Conservation (phyloP, 1,140 invertebrate species). For the Trichonephila clavata region DNA sequence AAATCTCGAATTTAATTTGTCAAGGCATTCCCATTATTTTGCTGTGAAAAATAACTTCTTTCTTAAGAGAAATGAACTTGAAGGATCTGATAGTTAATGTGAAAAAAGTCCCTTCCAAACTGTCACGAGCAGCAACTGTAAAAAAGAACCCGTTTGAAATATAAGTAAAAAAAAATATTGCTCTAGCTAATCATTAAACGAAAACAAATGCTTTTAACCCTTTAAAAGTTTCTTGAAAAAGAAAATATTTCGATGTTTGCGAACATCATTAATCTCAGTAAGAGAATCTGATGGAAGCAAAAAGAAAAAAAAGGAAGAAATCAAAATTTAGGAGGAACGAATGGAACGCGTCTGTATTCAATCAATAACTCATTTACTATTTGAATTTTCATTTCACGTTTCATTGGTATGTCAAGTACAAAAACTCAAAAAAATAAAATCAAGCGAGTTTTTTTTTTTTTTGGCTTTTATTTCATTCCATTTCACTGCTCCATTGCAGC, state of each 20-base stretch:
- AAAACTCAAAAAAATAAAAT: conserved; percentile 34
- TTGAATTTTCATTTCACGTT: conserved; percentile 66
- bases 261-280: conserved; percentile 37
- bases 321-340: conserved; percentile 39
- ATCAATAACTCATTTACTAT: conserved; percentile 65
- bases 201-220: conserved; percentile 50
- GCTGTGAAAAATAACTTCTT: background rate
- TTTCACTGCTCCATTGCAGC: conserved; percentile 8
- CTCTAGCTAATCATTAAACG: conserved; percentile 15
- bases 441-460: background rate
- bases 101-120: background rate
- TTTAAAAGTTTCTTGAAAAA: background rate
- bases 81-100: background rate
- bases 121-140: conserved; percentile 11
- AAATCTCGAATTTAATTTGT: background rate
- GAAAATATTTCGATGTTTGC: background rate
- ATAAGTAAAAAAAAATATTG: conserved; percentile 18
- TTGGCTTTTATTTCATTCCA: background rate
- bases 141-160: background rate
- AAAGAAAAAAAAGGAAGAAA: background rate
- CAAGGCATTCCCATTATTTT: too few relatives aligned
- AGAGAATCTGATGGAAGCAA: background rate
- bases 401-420: conserved; percentile 40
- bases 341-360: background rate
- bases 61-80: background rate